Percentiles rank a stretch among this genome's conserved stretches.
Evolutionary conservation across 2,113 vertebrate species (phyloP).

Genomic region (Pseudonaja textilis): DNA sequence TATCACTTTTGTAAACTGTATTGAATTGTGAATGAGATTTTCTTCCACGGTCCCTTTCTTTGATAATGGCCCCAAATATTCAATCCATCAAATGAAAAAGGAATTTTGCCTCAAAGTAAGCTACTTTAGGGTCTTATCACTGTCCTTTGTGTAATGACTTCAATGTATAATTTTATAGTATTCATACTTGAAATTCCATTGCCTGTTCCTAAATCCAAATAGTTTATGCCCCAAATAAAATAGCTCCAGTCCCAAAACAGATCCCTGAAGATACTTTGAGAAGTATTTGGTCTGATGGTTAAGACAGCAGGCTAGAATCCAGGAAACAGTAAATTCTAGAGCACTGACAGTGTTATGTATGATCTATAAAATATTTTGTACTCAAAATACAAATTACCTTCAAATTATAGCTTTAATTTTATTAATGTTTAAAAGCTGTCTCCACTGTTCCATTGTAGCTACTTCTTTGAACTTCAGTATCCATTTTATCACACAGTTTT

Average conservation of each 20-base stretch:
- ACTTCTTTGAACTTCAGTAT: too few species aligned
- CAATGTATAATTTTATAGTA: neutral
- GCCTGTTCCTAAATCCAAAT: neutral
- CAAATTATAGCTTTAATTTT: too few species aligned
- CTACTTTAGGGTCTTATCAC: neutral
- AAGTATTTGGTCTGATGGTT: neutral
- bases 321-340: too few species aligned
- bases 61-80: neutral
- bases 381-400: too few species aligned
- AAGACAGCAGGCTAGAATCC: too few species aligned
- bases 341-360: too few species aligned
- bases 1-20: too few species aligned
- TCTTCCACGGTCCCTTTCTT: neutral
- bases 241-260: neutral
- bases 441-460: too few species aligned
- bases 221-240: neutral
- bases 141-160: neutral
- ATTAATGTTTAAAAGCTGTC: too few species aligned
- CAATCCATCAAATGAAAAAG: neutral
- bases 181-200: neutral
- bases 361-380: too few species aligned
- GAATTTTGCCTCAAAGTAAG: neutral
- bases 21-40: too few species aligned
- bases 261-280: neutral
- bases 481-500: too few species aligned